These are phyloP conservation scores for Amphiura filiformis DNA, from an alignment of 35 echinoderm and acorn worm species.

Conservation along the genomic window DNA sequence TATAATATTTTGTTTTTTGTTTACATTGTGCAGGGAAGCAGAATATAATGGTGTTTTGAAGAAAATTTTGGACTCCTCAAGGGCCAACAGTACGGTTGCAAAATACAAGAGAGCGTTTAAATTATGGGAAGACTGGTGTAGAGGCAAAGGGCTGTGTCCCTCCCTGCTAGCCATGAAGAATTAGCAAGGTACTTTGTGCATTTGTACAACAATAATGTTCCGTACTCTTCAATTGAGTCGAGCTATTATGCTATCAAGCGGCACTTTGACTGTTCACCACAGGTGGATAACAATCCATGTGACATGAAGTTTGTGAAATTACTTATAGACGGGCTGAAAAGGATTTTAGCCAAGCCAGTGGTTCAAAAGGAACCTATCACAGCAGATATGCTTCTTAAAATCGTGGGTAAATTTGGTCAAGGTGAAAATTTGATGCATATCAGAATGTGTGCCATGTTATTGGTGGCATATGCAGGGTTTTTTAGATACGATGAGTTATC, in stretches of 20 bases:
- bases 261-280: constrained; percentile 10
- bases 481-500: constrained; percentile 13
- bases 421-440: constrained; percentile 14
- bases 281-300: not conserved
- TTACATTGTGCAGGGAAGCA: no score
- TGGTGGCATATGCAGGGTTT: constrained; percentile 14
- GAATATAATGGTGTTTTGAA: no score
- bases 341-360: not conserved
- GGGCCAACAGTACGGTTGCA: not conserved
- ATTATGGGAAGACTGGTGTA: not conserved
- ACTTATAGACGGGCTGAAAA: constrained; percentile 1
- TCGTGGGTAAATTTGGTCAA: not conserved
- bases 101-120: constrained; percentile 8
- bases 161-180: not conserved
- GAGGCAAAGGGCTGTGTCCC: not conserved
- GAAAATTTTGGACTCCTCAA: constrained; percentile 4
- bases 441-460: constrained; percentile 18
- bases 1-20: no score
- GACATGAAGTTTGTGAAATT: constrained; percentile 4
- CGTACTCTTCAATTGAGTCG: constrained; percentile 6
- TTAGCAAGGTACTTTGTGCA: constrained; percentile 14
- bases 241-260: constrained; percentile 10
- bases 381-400: not conserved
- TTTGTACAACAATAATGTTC: not conserved
- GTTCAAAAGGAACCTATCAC: constrained; percentile 4